These are phyloP conservation scores for Drosophila sulfurigaster DNA, from an alignment of 1,140 invertebrate genomes.

Conservation along the genomic window DNA sequence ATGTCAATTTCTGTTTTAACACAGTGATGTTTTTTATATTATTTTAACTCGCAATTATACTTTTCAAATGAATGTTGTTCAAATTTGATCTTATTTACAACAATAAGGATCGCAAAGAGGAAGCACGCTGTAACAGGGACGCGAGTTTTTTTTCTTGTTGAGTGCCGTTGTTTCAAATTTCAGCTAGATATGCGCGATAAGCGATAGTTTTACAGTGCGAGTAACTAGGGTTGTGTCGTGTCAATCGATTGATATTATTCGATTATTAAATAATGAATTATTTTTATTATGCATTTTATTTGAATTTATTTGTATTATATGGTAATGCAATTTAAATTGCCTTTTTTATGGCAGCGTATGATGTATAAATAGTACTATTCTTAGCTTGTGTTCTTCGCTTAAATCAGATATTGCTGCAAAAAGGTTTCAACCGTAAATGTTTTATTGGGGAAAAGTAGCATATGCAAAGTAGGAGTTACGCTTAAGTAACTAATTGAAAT, in stretches of 20 bases:
- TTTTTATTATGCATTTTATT: background rate
- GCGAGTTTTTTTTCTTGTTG: slow-evolving; percentile 53
- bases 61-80: too few species aligned
- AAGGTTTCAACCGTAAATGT: too few species aligned
- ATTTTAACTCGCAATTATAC: slow-evolving; percentile 7
- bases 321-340: too few species aligned
- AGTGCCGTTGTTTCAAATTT: slow-evolving; percentile 77
- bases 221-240: background rate
- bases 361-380: too few species aligned
- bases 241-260: slow-evolving; percentile 9
- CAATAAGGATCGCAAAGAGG: slow-evolving; percentile 38
- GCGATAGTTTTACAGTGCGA: slow-evolving; percentile 10
- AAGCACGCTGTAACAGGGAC: slow-evolving; percentile 69
- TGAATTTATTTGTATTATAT: background rate
- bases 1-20: background rate
- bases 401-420: too few species aligned
- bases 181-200: slow-evolving; percentile 30
- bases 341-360: too few species aligned
- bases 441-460: too few species aligned
- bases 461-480: too few species aligned
- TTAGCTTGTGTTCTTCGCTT: too few species aligned
- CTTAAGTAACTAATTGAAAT: too few species aligned
- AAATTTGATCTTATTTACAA: slow-evolving; percentile 18
- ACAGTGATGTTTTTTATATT: background rate
- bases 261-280: background rate